Evolutionary conservation across 2,113 vertebrate genomes (phyloP), one percentile per base, ranked within the genome.

Genomic region (Phalacrocorax carbo): DNA sequence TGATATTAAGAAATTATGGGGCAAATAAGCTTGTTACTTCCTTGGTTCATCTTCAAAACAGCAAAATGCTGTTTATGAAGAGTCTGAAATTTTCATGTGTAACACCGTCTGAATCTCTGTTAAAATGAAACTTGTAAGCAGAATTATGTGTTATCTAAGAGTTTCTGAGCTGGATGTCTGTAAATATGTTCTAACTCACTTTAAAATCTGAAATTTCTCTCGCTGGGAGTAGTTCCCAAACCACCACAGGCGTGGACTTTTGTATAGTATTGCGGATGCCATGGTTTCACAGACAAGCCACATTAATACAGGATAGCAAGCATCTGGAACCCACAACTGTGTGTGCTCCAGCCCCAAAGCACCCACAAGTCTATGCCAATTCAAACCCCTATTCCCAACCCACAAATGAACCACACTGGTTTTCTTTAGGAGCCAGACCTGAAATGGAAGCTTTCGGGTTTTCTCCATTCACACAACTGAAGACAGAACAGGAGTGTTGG

Each of bases 271-370:
- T 98, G 97, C 7, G 96, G 98, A 93, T 96, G 96, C 94, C 98
- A 97, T 96, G 98, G 98, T 98, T 98, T 98, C 97, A 96, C 96
- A 97, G 97, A 96, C 73, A 97, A 97, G 97, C 98, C 98, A 98
- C 98, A 98, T 98, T 97, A 98, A 97, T 98, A 96, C 91, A 82
- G 78, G 95, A 97, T 46, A 97, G 96, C 97, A 98, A 97, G 97
- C 95, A 97, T 97, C 92, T 98, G 97, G 96, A 98, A 97, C 97
- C 98, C 98, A 98, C 98, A 98, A 96, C 92, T 97, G 89, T 96
- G 93, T 96, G 87, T 49, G 82, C 93, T 97, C 95, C 95, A 98
- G 96, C 94, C 96, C 97, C 93, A 96, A 98, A 97, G 97, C 96
- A 98, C 97, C 98, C 98, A 96, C 97, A 97, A 75, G 79, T 92